Conservation (phyloP, 2,797 vertebrate genomes). For the Gymnothorax javanicus region DNA sequence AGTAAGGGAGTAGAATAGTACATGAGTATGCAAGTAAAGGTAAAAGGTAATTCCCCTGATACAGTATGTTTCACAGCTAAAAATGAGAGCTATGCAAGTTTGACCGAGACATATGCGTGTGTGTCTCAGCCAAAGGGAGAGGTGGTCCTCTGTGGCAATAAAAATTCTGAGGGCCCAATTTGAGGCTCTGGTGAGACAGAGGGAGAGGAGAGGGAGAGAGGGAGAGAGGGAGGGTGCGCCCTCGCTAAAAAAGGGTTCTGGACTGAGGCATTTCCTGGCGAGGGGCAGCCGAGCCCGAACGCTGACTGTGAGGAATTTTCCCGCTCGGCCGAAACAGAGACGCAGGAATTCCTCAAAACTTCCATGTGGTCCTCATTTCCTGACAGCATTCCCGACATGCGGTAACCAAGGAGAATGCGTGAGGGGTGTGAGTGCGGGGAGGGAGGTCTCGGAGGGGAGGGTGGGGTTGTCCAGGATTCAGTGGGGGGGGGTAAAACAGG, state of each 20-base stretch:
- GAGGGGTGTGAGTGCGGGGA: not conserved
- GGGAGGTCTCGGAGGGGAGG: not conserved
- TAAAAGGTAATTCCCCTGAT: no score
- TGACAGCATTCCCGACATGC: not conserved
- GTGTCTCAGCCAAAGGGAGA: no score
- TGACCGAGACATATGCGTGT: not conserved
- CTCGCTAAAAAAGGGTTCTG: not conserved
- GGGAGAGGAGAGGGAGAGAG: no score
- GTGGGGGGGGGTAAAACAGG: not conserved
- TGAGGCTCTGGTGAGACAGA: not conserved
- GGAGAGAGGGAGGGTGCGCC: not conserved
- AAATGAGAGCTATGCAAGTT: not conserved
- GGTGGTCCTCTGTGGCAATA: not conserved
- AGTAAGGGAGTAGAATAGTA: no score
- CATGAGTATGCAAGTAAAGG: no score
- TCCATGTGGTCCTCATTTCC: constrained; percentile 15
- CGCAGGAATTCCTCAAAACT: not conserved
- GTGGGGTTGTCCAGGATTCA: not conserved
- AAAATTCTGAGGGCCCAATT: not conserved
- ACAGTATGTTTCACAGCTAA: no score
- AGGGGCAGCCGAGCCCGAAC: not conserved
- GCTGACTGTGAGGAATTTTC: not conserved
- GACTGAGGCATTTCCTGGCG: not conserved
- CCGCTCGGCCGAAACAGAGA: not conserved
- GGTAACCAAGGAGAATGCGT: not conserved